Conservation (phyloP, 2,113 vertebrate species). For the Toxotes jaculatrix region DNA sequence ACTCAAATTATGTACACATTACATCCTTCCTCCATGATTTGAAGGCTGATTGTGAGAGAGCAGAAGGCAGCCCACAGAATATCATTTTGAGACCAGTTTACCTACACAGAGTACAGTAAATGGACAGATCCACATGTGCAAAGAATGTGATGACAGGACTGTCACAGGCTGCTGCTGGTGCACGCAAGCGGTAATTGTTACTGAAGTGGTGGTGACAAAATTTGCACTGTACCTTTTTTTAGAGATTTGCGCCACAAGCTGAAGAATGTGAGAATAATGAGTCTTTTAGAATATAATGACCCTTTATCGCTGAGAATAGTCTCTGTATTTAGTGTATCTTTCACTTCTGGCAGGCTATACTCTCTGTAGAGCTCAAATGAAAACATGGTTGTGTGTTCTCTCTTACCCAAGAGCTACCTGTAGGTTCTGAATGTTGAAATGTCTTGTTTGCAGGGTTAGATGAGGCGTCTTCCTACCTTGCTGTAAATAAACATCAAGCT, state of each 20-base stretch:
- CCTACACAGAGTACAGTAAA: neutral
- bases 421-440: constrained; percentile 19
- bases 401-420: neutral
- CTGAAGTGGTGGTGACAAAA: neutral
- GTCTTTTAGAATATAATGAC: neutral
- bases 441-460: neutral
- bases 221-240: neutral
- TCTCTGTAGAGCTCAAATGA: constrained; percentile 11
- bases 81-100: neutral
- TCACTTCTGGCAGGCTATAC: constrained; percentile 8
- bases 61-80: neutral
- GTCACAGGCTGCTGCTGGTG: neutral
- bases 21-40: neutral
- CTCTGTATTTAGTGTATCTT: neutral
- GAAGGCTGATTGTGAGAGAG: constrained; percentile 14
- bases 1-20: constrained; percentile 23
- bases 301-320: constrained; percentile 26
- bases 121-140: neutral
- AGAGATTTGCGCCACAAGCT: neutral
- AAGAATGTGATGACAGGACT: neutral
- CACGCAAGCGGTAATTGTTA: neutral
- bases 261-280: neutral
- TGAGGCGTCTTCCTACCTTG: constrained; percentile 9
- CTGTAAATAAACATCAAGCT: constrained; percentile 7
- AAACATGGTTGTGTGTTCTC: neutral